phyloP scores from a whole-genome alignment of 2,797 vertebrate genomes.

The Urosaurus nigricauda region DNA sequence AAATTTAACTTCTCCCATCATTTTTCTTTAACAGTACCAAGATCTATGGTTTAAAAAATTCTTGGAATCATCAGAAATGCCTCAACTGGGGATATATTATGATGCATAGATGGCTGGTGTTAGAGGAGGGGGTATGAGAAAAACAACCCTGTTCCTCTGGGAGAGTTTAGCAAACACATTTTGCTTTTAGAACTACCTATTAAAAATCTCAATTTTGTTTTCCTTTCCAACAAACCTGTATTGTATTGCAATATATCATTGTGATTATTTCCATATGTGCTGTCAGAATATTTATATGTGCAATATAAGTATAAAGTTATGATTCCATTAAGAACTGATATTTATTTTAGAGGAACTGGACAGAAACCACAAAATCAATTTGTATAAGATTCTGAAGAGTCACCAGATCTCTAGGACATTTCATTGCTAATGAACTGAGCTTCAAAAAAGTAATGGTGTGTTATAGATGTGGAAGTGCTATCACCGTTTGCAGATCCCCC shows the following conservation, averaged over 20 bases:
- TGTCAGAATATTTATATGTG: neutral
- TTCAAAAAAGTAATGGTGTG: constrained; percentile 25
- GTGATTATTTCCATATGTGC: neutral
- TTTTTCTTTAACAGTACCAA: neutral
- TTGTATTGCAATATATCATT: constrained; percentile 13
- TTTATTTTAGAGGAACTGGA: constrained; percentile 34
- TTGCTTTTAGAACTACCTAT: neutral
- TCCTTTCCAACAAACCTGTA: neutral
- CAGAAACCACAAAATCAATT: constrained; percentile 47
- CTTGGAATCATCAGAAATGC: neutral
- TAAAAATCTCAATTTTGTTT: neutral
- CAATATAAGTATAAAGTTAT: neutral
- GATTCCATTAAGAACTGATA: constrained; percentile 33
- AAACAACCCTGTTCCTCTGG: neutral
- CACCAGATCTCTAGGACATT: constrained; percentile 40
- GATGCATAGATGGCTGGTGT: neutral
- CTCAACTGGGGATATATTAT: neutral
- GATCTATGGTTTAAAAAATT: neutral
- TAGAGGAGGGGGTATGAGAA: neutral
- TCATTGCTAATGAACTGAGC: constrained; percentile 29
- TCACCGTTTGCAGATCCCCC: neutral
- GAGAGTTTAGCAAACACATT: neutral
- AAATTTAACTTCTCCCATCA: neutral
- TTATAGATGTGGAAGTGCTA: constrained; percentile 10
- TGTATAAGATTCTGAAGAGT: constrained; percentile 38